Evolutionary conservation across 2,797 vertebrate species (phyloP).

Genomic region (Poecilia gillii): DNA sequence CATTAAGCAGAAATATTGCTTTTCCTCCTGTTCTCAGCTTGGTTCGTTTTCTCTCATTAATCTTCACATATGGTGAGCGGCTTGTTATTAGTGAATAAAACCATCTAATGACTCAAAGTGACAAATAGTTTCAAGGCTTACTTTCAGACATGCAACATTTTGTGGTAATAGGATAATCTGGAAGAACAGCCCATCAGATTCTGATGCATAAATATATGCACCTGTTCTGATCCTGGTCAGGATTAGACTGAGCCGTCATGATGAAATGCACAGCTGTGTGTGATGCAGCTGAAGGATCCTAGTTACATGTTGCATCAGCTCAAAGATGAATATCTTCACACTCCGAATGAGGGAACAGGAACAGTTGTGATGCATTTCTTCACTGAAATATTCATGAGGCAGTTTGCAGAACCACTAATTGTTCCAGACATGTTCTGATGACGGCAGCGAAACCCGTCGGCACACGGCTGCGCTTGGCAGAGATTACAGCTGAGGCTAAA

Average conservation of each 20-base stretch:
- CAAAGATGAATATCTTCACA: constrained; percentile 22
- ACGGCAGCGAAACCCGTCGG: constrained; percentile 12
- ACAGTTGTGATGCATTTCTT: neutral
- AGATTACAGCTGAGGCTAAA: neutral
- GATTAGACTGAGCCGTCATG: constrained; percentile 24
- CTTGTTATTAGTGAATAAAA: constrained; percentile 2
- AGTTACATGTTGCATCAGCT: constrained; percentile 18
- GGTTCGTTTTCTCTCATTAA: constrained; percentile 12
- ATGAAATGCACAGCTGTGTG: constrained; percentile 28
- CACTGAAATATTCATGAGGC: constrained; percentile 25
- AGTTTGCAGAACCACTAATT: constrained; percentile 45
- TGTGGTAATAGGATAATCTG: constrained; percentile 23
- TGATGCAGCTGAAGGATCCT: constrained; percentile 36
- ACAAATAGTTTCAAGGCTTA: constrained; percentile 14
- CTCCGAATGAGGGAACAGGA: constrained; percentile 6
- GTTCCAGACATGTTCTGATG: constrained; percentile 32
- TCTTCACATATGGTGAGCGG: constrained; percentile 11
- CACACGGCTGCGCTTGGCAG: neutral
- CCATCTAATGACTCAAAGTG: neutral
- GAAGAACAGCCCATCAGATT: constrained; percentile 19
- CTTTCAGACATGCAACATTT: constrained; percentile 5
- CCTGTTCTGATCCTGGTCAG: constrained; percentile 18
- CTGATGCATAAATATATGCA: constrained; percentile 34
- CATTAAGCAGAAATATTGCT: constrained; percentile 6
- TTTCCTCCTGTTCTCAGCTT: neutral